These are phyloP conservation scores for Kryptolebias ocellatus DNA, from an alignment of 2,797 vertebrate species.

Conservation along the genomic window DNA sequence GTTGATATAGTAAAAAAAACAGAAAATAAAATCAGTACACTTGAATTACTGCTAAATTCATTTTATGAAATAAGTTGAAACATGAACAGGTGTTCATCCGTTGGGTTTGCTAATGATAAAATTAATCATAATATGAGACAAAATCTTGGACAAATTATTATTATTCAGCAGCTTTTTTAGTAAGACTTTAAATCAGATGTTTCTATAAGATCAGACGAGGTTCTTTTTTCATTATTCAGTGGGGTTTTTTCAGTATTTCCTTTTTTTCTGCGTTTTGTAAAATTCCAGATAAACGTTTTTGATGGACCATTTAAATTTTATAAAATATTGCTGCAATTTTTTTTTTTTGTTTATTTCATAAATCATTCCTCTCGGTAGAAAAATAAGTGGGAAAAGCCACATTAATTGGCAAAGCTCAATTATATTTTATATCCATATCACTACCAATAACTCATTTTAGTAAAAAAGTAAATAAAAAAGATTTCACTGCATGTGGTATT, in stretches of 20 bases:
- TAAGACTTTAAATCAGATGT: constrained; percentile 13
- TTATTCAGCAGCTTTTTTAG: background rate
- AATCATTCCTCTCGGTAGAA: constrained; percentile 58
- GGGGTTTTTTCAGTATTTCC: constrained; percentile 20
- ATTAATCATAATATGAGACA: background rate
- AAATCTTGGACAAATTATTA: background rate
- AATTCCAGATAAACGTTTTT: constrained; percentile 33
- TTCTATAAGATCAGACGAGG: constrained; percentile 11
- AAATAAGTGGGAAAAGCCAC: background rate
- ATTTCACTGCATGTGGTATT: constrained; percentile 13
- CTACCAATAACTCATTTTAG: constrained; percentile 27
- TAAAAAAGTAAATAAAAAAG: background rate
- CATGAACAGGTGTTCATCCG: background rate
- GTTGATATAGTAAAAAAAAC: constrained; percentile 11
- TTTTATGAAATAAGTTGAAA: constrained; percentile 6
- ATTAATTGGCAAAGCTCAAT: too few relatives aligned
- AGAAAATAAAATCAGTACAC: constrained; percentile 13
- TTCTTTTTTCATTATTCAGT: constrained; percentile 12
- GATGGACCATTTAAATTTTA: constrained; percentile 48
- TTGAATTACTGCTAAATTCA: constrained; percentile 5
- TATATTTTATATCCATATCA: constrained; percentile 15
- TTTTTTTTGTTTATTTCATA: constrained; percentile 10
- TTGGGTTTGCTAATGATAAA: constrained; percentile 21
- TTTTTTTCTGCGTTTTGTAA: constrained; percentile 19
- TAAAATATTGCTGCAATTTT: constrained; percentile 1